Conservation (phyloP, 2,113 vertebrate genomes). For the Calyptomena viridis region DNA sequence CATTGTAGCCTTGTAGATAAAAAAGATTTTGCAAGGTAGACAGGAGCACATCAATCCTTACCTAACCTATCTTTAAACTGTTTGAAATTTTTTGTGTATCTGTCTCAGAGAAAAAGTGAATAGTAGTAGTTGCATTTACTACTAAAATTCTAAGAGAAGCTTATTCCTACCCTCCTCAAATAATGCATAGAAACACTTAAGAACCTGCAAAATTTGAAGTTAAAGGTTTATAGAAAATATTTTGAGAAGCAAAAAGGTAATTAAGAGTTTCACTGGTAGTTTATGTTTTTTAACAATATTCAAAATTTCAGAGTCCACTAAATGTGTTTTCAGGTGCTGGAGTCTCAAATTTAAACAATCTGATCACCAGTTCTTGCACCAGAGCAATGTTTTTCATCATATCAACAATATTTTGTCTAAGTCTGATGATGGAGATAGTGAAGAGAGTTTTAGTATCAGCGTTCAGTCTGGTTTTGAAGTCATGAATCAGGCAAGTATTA, state of each 20-base stretch:
- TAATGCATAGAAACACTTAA: neutral
- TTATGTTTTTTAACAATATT: neutral
- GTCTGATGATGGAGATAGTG: constrained; percentile 97
- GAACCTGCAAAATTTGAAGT: neutral
- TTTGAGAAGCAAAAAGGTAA: neutral
- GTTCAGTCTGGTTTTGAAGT: constrained; percentile 97
- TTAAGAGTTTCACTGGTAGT: neutral
- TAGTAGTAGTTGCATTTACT: neutral
- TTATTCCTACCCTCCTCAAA: neutral
- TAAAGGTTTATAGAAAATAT: neutral
- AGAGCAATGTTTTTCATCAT: constrained; percentile 99
- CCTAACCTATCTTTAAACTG: neutral
- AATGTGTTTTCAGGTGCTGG: constrained; percentile 86
- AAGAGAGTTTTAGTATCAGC: constrained; percentile 98
- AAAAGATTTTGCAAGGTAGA: neutral
- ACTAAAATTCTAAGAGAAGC: neutral
- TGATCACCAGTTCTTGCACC: constrained; percentile 97
- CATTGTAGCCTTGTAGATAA: neutral
- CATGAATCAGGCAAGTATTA: constrained; percentile 87
- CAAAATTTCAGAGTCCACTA: neutral
- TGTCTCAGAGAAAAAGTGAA: neutral
- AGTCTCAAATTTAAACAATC: constrained; percentile 99
- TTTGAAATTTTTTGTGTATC: neutral
- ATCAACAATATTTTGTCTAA: constrained; percentile 99
- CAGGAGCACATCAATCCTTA: neutral